A percentile compares a stretch with the other conserved stretches of the same genome.
Evolutionary conservation across 1,140 invertebrate species (phyloP).

Genomic region (Rhagoletis pomonella): DNA sequence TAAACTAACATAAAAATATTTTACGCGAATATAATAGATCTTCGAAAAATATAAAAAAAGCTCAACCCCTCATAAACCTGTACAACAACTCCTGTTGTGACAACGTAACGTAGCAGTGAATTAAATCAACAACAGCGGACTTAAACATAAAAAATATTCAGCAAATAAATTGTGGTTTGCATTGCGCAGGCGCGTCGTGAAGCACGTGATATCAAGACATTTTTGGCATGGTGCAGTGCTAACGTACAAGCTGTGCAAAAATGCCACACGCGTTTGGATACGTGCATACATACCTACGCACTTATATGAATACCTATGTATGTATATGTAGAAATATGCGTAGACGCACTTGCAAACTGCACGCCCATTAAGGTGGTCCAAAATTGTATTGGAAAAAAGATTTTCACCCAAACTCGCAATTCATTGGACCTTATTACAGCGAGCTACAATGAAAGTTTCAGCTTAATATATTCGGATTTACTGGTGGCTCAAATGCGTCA

Average conservation of each 20-base stretch:
- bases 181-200: constrained; percentile 24
- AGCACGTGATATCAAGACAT: constrained; percentile 36
- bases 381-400: background rate
- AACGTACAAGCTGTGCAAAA: background rate
- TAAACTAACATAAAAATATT: too few species aligned
- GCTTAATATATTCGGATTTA: too few species aligned
- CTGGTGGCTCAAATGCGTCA: too few species aligned
- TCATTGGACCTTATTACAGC: too few species aligned
- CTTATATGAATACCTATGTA: background rate
- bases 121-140: background rate
- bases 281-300: too few species aligned
- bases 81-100: background rate
- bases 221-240: background rate
- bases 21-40: too few species aligned
- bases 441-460: too few species aligned
- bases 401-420: background rate
- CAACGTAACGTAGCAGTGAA: background rate
- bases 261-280: background rate
- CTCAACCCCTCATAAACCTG: background rate
- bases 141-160: background rate
- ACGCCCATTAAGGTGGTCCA: background rate
- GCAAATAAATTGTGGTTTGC: background rate
- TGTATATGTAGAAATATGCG: background rate
- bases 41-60: background rate
- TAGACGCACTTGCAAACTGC: background rate